Conservation (phyloP, 2,888 invertebrate genomes). For the Oligia latruncula region DNA sequence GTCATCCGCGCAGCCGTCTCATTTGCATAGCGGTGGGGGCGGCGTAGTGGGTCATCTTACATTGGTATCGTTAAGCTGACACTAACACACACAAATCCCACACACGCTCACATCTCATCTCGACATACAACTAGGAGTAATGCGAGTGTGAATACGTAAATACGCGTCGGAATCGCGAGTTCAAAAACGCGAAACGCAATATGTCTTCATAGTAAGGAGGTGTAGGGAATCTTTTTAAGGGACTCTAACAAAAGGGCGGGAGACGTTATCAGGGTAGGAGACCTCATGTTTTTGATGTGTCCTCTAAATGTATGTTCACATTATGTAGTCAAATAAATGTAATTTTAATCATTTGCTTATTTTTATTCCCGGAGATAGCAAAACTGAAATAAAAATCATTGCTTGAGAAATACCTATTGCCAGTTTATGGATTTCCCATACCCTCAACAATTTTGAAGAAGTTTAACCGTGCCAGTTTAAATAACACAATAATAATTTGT, state of each 20-base stretch:
- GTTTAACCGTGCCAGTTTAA: not conserved
- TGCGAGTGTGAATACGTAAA: constrained; percentile 90
- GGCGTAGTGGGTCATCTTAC: constrained; percentile 74
- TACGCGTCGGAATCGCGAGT: constrained; percentile 88
- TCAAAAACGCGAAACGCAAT: constrained; percentile 90
- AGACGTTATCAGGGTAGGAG: constrained; percentile 81
- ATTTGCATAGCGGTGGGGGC: constrained; percentile 79
- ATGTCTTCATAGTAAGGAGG: constrained; percentile 87
- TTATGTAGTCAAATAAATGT: constrained; percentile 46
- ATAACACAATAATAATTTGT: not conserved
- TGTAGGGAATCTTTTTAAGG: constrained; percentile 86
- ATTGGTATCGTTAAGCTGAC: constrained; percentile 85
- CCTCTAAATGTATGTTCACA: constrained; percentile 72
- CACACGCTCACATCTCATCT: constrained; percentile 87
- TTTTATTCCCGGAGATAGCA: constrained; percentile 6
- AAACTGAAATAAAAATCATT: constrained; percentile 2
- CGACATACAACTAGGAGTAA: constrained; percentile 87
- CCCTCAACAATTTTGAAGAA: not conserved
- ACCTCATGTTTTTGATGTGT: constrained; percentile 83
- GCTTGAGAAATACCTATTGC: not conserved
- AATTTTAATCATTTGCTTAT: constrained; percentile 31
- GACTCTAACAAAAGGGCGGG: constrained; percentile 84
- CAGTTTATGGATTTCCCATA: not conserved
- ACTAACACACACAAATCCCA: constrained; percentile 80
- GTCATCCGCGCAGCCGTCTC: constrained; percentile 79